These are phyloP conservation scores for Timema cristinae DNA, from an alignment of 2,888 invertebrate species.

Conservation along the genomic window DNA sequence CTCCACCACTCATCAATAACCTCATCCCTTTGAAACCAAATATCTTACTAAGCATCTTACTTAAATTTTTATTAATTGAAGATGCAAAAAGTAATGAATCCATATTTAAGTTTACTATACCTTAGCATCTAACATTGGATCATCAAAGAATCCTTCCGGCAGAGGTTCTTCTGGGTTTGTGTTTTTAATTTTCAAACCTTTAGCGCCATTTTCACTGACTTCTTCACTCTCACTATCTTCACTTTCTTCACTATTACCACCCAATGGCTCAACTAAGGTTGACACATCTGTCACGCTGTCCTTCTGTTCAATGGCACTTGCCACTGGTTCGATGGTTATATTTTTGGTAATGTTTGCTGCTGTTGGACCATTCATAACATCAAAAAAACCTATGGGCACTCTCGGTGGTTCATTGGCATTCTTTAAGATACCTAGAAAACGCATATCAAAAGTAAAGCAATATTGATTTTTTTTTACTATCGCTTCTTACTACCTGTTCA, in stretches of 20 bases:
- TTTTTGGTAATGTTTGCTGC: too few relatives aligned
- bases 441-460: neutral
- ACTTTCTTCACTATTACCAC: neutral
- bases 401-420: slow-evolving; percentile 44
- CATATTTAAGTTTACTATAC: slow-evolving; percentile 41
- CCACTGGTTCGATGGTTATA: neutral
- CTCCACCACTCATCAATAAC: too few relatives aligned
- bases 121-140: slow-evolving; percentile 76
- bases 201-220: neutral
- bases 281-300: too few relatives aligned
- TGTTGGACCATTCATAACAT: neutral
- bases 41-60: too few relatives aligned
- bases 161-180: slow-evolving; percentile 44
- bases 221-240: neutral
- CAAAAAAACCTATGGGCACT: slow-evolving; percentile 40
- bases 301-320: too few relatives aligned
- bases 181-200: neutral
- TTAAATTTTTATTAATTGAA: too few relatives aligned
- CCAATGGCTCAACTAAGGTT: too few relatives aligned
- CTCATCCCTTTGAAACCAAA: too few relatives aligned
- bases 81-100: too few relatives aligned
- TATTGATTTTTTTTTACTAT: neutral
- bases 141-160: slow-evolving; percentile 86
- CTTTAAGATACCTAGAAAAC: slow-evolving; percentile 54
- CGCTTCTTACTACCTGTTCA: neutral